Percentiles rank a stretch among this genome's conserved stretches.
phyloP scores from a whole-genome alignment of 1,140 invertebrate genomes.

The Drosophila insularis region DNA sequence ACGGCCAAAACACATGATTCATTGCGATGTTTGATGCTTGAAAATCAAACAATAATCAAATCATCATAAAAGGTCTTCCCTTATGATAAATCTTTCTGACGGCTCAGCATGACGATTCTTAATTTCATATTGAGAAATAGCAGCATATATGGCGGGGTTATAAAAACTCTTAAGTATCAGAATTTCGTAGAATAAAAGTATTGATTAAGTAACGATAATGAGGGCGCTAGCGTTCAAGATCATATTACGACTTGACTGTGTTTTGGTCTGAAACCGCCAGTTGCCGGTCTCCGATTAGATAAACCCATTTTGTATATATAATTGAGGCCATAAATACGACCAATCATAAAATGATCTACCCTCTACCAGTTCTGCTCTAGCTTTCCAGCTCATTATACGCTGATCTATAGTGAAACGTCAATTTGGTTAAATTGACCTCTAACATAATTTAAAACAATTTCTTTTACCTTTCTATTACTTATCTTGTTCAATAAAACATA shows the following conservation, averaged over 20 bases:
- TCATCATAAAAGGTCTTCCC: not conserved
- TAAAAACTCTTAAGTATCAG: slow-evolving; percentile 31
- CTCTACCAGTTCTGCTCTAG: no score
- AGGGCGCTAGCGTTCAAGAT: slow-evolving; percentile 41
- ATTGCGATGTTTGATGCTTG: not conserved
- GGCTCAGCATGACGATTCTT: slow-evolving; percentile 49
- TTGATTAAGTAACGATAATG: slow-evolving; percentile 53
- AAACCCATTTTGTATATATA: slow-evolving; percentile 43
- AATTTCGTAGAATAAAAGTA: not conserved
- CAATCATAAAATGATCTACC: slow-evolving; percentile 1
- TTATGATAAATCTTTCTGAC: not conserved
- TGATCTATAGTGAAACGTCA: slow-evolving; percentile 1
- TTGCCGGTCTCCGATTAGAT: slow-evolving; percentile 50
- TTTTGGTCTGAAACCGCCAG: not conserved
- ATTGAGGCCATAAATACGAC: slow-evolving; percentile 11
- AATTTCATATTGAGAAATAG: slow-evolving; percentile 20
- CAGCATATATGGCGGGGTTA: slow-evolving; percentile 31
- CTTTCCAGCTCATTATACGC: not conserved
- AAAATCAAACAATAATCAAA: not conserved
- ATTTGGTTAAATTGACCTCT: slow-evolving; percentile 1
- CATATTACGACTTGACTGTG: slow-evolving; percentile 31
- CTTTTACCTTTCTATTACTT: not conserved
- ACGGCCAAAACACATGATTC: slow-evolving; percentile 1
- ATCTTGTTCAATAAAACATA: slow-evolving; percentile 1
- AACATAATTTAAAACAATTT: slow-evolving; percentile 1